Conservation (phyloP, 2,797 vertebrate species). For the Brachyrhaphis roseni region DNA sequence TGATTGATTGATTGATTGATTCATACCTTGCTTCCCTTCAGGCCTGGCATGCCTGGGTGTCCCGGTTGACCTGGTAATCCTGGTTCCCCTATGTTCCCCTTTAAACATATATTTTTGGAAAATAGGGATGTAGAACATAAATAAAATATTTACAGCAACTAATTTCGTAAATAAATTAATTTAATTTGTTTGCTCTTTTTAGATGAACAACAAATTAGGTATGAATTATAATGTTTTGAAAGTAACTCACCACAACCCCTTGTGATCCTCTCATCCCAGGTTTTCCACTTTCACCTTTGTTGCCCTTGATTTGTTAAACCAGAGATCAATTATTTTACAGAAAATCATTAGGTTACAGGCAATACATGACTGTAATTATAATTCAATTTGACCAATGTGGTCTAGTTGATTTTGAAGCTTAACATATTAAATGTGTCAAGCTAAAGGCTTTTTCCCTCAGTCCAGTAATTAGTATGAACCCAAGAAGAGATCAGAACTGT, state of each 20-base stretch:
- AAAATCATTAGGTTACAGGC: conserved; percentile 14
- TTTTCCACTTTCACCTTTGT: conserved; percentile 87
- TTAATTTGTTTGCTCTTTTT: not conserved
- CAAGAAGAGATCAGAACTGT: conserved; percentile 56
- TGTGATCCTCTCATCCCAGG: conserved; percentile 82
- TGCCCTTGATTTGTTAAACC: conserved; percentile 81
- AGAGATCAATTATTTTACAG: conserved; percentile 27
- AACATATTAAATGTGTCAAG: not conserved
- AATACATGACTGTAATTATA: conserved; percentile 13
- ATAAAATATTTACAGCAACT: not conserved
- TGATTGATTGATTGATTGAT: not conserved
- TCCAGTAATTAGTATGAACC: conserved; percentile 31
- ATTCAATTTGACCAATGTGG: not conserved
- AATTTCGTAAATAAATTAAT: not conserved
- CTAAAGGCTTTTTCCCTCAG: not conserved
- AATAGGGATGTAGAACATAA: not conserved
- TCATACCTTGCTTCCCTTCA: conserved; percentile 87
- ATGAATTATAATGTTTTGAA: conserved; percentile 24
- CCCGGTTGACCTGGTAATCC: conserved; percentile 88
- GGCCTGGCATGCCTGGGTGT: conserved; percentile 89
- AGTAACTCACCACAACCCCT: conserved; percentile 84
- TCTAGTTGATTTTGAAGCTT: not conserved
- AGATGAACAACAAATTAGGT: not conserved
- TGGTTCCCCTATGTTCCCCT: conserved; percentile 87
- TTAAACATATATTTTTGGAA: conserved; percentile 26